Evolutionary conservation across 2,797 vertebrate species (phyloP).

Genomic region (Lerista edwardsae): DNA sequence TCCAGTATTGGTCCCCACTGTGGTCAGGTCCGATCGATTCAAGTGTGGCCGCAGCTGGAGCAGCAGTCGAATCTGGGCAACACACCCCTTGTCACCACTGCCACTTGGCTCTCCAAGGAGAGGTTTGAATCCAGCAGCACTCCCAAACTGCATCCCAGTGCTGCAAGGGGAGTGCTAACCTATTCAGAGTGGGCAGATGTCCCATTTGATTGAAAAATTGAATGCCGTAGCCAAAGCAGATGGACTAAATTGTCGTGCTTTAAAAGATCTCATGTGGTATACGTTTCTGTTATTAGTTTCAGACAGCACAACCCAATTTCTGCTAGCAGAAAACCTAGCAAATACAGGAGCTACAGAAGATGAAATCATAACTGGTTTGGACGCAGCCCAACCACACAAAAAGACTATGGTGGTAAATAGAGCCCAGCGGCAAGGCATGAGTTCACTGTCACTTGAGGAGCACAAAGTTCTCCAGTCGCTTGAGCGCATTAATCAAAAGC

Average conservation of each 20-base stretch:
- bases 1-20: too few species aligned
- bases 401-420: slow-evolving; percentile 48
- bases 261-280: slow-evolving; percentile 24
- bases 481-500: slow-evolving; percentile 73
- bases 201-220: slow-evolving; percentile 11
- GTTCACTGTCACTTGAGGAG: slow-evolving; percentile 84
- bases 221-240: slow-evolving; percentile 27
- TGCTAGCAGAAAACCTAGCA: slow-evolving; percentile 75
- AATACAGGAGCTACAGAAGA: slow-evolving; percentile 67
- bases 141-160: too few species aligned
- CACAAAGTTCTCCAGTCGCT: slow-evolving; percentile 86
- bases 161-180: too few species aligned
- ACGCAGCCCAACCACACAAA: slow-evolving; percentile 64
- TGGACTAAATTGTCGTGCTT: neutral
- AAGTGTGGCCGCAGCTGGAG: too few species aligned
- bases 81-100: too few species aligned
- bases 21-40: too few species aligned
- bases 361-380: slow-evolving; percentile 74
- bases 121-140: too few species aligned
- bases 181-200: too few species aligned
- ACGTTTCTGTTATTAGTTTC: slow-evolving; percentile 74
- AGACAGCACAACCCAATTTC: slow-evolving; percentile 77
- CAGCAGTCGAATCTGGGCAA: too few species aligned
- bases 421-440: slow-evolving; percentile 54
- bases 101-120: too few species aligned